phyloP scores from a whole-genome alignment of 1,140 invertebrate genomes.

The Mamestra configurata region DNA sequence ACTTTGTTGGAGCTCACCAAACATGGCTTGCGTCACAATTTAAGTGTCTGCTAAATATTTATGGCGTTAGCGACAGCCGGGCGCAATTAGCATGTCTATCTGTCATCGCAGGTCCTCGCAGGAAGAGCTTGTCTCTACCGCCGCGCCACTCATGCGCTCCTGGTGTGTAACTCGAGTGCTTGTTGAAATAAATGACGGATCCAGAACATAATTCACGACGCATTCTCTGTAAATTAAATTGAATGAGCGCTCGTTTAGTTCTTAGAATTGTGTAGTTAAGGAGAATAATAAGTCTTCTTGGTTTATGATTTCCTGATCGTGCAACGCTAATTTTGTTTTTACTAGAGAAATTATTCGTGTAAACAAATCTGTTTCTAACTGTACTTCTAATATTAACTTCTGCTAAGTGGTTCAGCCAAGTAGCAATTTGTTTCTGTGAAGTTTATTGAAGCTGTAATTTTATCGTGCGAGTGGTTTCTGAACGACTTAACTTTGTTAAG shows the following conservation, averaged over 20 bases:
- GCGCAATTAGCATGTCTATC: constrained; percentile 60
- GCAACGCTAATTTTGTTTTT: constrained; percentile 21
- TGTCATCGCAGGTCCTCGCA: constrained; percentile 52
- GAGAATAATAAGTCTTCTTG: constrained; percentile 22
- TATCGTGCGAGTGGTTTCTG: background rate
- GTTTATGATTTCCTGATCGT: constrained; percentile 40
- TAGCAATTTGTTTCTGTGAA: background rate
- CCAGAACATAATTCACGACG: constrained; percentile 33
- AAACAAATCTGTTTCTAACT: constrained; percentile 1
- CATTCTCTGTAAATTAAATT: constrained; percentile 32
- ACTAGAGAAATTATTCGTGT: constrained; percentile 17
- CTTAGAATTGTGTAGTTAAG: constrained; percentile 24
- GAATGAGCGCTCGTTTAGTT: constrained; percentile 20
- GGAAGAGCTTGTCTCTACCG: constrained; percentile 33
- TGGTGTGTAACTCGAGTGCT: constrained; percentile 46
- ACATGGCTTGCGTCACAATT: constrained; percentile 38
- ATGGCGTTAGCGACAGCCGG: constrained; percentile 51
- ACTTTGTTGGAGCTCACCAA: background rate
- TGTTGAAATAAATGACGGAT: constrained; percentile 47
- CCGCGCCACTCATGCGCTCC: constrained; percentile 39
- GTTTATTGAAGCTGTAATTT: background rate
- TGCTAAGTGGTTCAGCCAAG: background rate
- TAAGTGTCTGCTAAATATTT: constrained; percentile 57
- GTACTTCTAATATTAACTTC: constrained; percentile 12
- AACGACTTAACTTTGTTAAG: background rate